Percentiles rank a stretch among this genome's conserved stretches.
Evolutionary conservation across 2,797 vertebrate genomes (phyloP).

Genomic region (Choloepus didactylus): DNA sequence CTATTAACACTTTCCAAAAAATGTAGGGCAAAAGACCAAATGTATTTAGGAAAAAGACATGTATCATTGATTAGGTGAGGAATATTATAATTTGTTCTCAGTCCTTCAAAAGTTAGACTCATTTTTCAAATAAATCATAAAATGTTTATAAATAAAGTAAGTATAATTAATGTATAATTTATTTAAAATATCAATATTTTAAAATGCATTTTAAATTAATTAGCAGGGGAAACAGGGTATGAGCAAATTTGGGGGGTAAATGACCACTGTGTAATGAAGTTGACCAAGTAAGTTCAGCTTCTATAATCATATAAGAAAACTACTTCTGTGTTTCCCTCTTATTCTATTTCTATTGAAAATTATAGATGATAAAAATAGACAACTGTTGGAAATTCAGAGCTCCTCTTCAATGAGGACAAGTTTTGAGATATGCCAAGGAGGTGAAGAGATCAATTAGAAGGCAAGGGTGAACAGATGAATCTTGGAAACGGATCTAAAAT

Average conservation of each 20-base stretch:
- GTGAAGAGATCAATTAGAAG: neutral
- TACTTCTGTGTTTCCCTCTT: neutral
- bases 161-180: neutral
- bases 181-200: neutral
- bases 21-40: neutral
- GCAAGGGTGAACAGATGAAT: neutral
- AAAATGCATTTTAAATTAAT: slow-evolving; percentile 9
- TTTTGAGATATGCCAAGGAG: neutral
- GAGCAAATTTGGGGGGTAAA: neutral
- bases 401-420: neutral
- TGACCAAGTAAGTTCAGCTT: neutral
- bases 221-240: neutral
- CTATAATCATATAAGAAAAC: neutral
- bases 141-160: neutral
- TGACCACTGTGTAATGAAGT: neutral
- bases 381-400: neutral
- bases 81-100: neutral
- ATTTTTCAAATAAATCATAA: slow-evolving; percentile 35
- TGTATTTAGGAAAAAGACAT: neutral
- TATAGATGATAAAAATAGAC: neutral
- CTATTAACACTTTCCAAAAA: neutral
- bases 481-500: neutral
- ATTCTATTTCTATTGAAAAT: neutral
- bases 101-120: neutral
- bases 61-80: neutral